Percentiles rank a stretch among this genome's conserved stretches.
Conservation (phyloP, 2,113 vertebrate species). For the Passer domesticus region DNA sequence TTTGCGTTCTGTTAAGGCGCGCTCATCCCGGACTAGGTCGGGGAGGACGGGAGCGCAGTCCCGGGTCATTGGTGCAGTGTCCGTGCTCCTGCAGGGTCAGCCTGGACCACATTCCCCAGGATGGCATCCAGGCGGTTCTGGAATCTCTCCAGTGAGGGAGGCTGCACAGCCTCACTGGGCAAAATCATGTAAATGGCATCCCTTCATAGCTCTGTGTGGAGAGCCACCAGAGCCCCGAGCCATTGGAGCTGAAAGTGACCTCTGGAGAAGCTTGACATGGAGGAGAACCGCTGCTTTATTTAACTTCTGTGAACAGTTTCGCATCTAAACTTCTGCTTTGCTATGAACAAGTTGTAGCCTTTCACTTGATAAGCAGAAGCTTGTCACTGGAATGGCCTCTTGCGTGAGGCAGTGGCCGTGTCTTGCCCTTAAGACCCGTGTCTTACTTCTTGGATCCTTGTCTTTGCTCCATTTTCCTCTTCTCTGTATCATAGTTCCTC, state of each 20-base stretch:
- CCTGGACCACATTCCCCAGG: neutral
- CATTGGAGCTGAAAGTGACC: neutral
- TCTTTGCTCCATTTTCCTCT: neutral
- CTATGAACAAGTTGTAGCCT: neutral
- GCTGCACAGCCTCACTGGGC: neutral
- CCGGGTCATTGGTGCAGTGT: neutral
- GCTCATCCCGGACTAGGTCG: neutral
- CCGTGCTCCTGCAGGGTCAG: neutral
- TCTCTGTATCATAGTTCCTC: neutral
- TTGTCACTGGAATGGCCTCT: neutral
- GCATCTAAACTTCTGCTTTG: neutral
- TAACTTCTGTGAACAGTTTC: neutral
- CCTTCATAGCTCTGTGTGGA: neutral
- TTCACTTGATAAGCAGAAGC: neutral
- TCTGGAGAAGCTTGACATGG: neutral
- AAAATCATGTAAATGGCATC: neutral
- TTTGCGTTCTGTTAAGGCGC: neutral
- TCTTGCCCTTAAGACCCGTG: too few species aligned
- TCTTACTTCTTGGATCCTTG: neutral
- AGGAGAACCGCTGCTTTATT: neutral
- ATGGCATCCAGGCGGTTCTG: neutral
- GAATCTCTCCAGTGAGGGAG: neutral
- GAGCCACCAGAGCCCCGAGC: neutral
- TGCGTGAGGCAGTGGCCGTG: rapidly evolving
- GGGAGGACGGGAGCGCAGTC: neutral